Evolutionary conservation across 2,113 vertebrate species (phyloP).

Genomic region (Gadus chalcogrammus): DNA sequence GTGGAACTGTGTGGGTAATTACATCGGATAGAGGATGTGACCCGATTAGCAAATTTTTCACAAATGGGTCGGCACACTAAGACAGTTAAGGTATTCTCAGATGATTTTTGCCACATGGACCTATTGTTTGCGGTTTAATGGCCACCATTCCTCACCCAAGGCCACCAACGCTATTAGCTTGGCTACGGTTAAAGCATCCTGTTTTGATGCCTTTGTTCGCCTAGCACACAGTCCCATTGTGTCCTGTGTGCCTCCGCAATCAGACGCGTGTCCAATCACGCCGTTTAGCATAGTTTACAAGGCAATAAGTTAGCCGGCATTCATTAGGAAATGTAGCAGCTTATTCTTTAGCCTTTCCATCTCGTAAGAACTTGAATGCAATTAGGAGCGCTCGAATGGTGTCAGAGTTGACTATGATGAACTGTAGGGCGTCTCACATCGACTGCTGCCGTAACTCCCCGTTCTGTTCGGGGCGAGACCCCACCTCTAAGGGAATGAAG

Average conservation of each 20-base stretch:
- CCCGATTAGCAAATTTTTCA: conserved; percentile 51
- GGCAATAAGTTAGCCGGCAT: conserved; percentile 48
- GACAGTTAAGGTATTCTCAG: conserved; percentile 17
- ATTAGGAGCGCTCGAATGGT: no score
- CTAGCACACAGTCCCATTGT: not conserved
- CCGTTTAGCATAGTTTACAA: conserved; percentile 21
- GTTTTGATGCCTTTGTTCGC: not conserved
- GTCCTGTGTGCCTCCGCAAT: not conserved
- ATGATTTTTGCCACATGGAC: conserved; percentile 13
- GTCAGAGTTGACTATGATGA: conserved; percentile 36
- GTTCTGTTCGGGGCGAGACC: conserved; percentile 35
- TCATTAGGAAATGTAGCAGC: conserved; percentile 53
- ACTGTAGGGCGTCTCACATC: conserved; percentile 26
- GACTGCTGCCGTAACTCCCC: conserved; percentile 18
- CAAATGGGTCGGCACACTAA: conserved; percentile 1
- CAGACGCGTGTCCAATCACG: conserved; percentile 29
- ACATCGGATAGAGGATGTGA: conserved; percentile 37
- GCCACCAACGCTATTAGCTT: not conserved
- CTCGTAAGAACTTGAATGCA: conserved; percentile 46
- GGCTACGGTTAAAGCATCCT: not conserved
- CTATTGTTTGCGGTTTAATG: not conserved
- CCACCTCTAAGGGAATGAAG: not conserved
- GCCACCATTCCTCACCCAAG: not conserved
- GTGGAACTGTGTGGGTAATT: conserved; percentile 57
- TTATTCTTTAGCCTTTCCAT: conserved; percentile 54